Conservation (phyloP, 2,113 vertebrate genomes). For the Dolichallabes microphthalmus region DNA sequence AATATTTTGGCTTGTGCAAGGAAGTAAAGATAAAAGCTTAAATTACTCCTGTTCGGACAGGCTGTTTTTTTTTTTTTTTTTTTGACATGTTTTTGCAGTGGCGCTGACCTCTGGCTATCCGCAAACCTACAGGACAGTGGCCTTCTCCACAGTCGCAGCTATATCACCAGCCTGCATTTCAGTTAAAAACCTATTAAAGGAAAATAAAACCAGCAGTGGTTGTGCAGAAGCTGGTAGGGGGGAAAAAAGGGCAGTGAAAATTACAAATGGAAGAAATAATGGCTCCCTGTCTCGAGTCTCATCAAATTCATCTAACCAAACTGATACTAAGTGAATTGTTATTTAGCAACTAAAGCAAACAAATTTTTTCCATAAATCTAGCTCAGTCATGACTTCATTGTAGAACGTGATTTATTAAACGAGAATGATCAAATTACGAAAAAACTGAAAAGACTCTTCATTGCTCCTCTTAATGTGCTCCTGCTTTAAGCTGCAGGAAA, state of each 20-base stretch:
- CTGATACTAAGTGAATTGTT: background rate
- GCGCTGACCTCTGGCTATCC: conserved; percentile 42
- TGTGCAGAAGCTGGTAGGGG: conserved; percentile 26
- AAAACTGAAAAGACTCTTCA: conserved; percentile 18
- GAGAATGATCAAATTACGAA: background rate
- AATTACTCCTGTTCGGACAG: background rate
- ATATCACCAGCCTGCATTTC: conserved; percentile 44
- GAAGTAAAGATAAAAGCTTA: conserved; percentile 20
- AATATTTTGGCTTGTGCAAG: background rate
- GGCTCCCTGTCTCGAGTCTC: conserved; percentile 6
- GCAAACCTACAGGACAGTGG: conserved; percentile 48
- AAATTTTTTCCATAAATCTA: background rate
- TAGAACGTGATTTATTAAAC: conserved; percentile 8
- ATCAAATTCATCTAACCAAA: background rate
- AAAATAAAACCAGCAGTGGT: conserved; percentile 49
- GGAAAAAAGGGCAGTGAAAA: conserved; percentile 11
- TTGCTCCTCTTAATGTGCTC: conserved; percentile 15
- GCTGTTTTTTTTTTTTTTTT: background rate
- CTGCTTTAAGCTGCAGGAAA: conserved; percentile 44
- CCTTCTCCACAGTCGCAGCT: conserved; percentile 13
- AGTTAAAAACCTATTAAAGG: conserved; percentile 56
- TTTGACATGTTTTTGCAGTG: conserved; percentile 32
- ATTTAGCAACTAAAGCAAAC: background rate
- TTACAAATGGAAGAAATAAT: conserved; percentile 40
- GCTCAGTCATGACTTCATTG: background rate